Base-by-base conservation (phyloP, 2,113 vertebrate species). In the Telmatochromis brachygnathus region DNA sequence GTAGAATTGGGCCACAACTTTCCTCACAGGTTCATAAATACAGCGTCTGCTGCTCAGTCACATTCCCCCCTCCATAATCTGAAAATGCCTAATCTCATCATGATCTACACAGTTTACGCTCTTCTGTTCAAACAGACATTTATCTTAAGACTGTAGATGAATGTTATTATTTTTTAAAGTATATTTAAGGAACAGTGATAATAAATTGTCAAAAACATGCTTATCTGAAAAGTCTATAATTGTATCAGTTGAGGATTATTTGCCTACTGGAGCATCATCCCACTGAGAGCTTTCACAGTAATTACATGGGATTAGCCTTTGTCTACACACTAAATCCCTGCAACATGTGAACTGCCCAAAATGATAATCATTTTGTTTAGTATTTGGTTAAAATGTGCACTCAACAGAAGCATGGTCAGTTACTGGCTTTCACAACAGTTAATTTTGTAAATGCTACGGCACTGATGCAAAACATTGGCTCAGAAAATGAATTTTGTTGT, bases 301-400 rank as follows among this genome's bases (percentile, higher is more conserved):
- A 93, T 92, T 90, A 93, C 79, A 84, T n/a, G 55, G 91, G 92
- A 93, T 94, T 89, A 93, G 85, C 85, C 53, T 89, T 84, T 91
- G 91, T 92, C 85, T 86, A 65, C 81, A 89, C 3, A 10, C 23
- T 70, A 84, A 94, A 93, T 89, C 91, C 86, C 82, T 75, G 33
- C 88, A 84, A 86, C 83, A 88, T 85, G 85, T 65, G 54, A 79
- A 9, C 9, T 88, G 87, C 39, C 39, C 28, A 54, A 82, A 87
- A 91, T 86, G 15, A 89, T 15, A 84, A 85, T 62, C 2, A 84
- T 84, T 82, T 73, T 26, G 53, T 54, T 79, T 4, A 53, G 19
- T 47, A 55, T 79, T 45, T 17, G 13, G 51, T 56, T 39, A 55
- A 51, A 39, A 83, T 30, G 37, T 77, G 13, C 30, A 53, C 23